Evolutionary conservation across 2,113 vertebrate genomes (phyloP).

Genomic region (Eublepharis macularius): DNA sequence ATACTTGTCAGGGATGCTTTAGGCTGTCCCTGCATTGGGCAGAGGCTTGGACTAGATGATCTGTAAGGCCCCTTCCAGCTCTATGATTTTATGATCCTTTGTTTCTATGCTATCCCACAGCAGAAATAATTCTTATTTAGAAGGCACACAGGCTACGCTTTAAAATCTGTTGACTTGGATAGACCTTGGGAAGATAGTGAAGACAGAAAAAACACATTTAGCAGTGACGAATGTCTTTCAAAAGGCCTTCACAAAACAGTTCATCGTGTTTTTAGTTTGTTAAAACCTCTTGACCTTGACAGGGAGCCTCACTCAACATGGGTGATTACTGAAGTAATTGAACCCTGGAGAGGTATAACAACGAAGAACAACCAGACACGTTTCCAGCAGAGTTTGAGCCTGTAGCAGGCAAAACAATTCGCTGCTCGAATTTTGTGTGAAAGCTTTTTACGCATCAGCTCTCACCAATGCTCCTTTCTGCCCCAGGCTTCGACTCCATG

Average conservation of each 20-base stretch:
- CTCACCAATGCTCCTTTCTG: not conserved
- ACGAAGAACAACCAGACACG: not conserved
- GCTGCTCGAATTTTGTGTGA: too few species aligned
- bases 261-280: not conserved
- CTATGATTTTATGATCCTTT: too few species aligned
- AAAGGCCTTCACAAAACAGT: not conserved
- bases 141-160: too few species aligned
- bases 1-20: too few species aligned
- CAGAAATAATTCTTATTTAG: too few species aligned
- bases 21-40: too few species aligned
- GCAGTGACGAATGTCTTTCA: not conserved
- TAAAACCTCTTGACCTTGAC: not conserved
- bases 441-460: not conserved
- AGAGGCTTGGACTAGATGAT: too few species aligned
- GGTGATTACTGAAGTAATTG: not conserved
- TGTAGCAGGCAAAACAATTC: not conserved
- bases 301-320: not conserved
- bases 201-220: not conserved
- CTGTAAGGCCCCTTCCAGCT: too few species aligned
- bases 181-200: not conserved
- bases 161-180: not conserved
- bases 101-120: too few species aligned
- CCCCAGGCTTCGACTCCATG: slow-evolving; percentile 82
- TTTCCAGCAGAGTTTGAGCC: not conserved
- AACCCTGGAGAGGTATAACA: not conserved